Base-by-base conservation (phyloP, 2,797 vertebrate species). In the Anguilla megastoma region DNA sequence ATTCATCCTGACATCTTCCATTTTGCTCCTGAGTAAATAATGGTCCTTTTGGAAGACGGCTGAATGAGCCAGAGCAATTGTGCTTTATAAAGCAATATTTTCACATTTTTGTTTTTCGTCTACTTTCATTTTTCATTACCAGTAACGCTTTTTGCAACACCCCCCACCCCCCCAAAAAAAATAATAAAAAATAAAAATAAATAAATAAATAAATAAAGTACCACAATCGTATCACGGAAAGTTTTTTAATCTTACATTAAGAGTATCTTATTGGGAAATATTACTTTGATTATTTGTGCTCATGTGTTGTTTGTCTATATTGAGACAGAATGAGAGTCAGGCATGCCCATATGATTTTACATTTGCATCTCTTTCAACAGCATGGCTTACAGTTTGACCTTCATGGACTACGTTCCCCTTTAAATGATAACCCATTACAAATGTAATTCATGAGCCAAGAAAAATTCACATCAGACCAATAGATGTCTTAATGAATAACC, bases 61-160 rank as follows among this genome's bases (percentile, higher is more conserved):
- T 54, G 27, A 79, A n/a, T 66, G 45, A 58, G 80, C 76, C 58
- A 41, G 33, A 41, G 76, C 93, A 92, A 89, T 93, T 94, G 92
- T 91, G 93, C 93, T 93, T 94, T 93, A 92, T 80, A 58, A 91
- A 87, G 91, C 90, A 89, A 93, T 94, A 93, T 93, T 93, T 95
- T 93, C 84, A 0, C 89, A 91, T 93, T 93, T 92, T 93, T 93
- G 84, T 90, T 88, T 91, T 93, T 90, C 87, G 80, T 89, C 87
- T 58, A 63, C 86, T 86, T 91, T 95, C 91, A 90, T 93, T 93
- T 94, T 94, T 94, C 92, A 92, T 94, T 93, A 93, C 89, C 87
- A 91, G 86, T 87, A 90, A 91, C 90, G 84, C 66, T n/a, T 85
- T 85, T 88, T 58, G 91, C 41, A 0, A 7, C 8, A 27, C 27